phyloP scores from a whole-genome alignment of 1,140 invertebrate genomes.

The Bombus waltoni region DNA sequence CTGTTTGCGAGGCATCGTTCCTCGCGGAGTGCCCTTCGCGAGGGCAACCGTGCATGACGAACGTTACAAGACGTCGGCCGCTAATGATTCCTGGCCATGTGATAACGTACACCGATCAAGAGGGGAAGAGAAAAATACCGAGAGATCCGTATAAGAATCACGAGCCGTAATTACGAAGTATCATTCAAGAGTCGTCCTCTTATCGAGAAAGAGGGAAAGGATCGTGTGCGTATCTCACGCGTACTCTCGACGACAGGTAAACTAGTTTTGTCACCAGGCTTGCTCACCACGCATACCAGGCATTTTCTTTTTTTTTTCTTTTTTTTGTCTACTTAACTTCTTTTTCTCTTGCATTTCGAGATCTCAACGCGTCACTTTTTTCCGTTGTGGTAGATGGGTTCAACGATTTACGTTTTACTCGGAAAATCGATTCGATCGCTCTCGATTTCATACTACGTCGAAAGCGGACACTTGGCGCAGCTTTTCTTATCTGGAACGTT shows the following conservation, averaged over 20 bases:
- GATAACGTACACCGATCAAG: conserved; percentile 17
- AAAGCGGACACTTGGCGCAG: no score
- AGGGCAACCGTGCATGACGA: conserved; percentile 40
- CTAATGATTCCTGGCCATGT: conserved; percentile 48
- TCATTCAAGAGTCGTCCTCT: conserved; percentile 15
- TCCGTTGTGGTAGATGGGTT: no score
- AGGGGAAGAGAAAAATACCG: background rate
- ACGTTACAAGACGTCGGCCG: conserved; percentile 42
- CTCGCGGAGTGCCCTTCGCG: conserved; percentile 51
- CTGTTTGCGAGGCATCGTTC: conserved; percentile 17
- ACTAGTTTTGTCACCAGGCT: conserved; percentile 13
- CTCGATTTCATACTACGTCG: no score
- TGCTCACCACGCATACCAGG: background rate
- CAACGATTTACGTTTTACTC: no score
- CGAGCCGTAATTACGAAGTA: conserved; percentile 18
- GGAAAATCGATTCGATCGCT: no score
- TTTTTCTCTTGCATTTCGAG: no score
- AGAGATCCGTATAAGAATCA: conserved; percentile 35
- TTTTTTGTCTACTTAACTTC: background rate
- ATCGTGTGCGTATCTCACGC: background rate
- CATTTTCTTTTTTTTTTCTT: no score
- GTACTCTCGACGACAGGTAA: conserved; percentile 22
- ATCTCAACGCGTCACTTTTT: background rate
- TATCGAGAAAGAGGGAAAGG: background rate
- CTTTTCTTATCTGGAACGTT: background rate